These are phyloP conservation scores for Actinia tenebrosa DNA, from an alignment of 64 coral and sea anemone species.

Conservation along the genomic window DNA sequence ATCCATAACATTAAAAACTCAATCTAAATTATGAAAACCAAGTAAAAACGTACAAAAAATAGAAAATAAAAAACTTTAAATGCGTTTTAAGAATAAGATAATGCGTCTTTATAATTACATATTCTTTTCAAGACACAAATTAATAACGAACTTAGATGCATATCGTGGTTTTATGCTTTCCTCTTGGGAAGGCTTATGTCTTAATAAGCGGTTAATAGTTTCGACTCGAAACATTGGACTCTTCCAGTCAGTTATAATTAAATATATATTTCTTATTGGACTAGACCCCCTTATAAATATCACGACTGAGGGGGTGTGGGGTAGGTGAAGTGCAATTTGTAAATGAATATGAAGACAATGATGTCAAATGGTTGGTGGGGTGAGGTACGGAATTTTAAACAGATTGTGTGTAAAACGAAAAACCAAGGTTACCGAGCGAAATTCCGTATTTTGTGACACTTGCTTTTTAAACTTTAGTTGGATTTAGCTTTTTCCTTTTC, in stretches of 20 bases:
- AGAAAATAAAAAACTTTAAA: too few relatives aligned
- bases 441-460: too few relatives aligned
- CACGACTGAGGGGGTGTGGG: not conserved
- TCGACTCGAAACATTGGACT: not conserved
- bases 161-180: not conserved
- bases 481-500: too few relatives aligned
- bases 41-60: too few relatives aligned
- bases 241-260: not conserved
- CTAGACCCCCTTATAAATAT: constrained; percentile 15
- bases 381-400: too few relatives aligned
- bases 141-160: not conserved
- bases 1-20: too few relatives aligned
- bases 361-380: too few relatives aligned
- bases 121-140: not conserved
- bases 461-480: too few relatives aligned
- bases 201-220: not conserved
- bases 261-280: not conserved
- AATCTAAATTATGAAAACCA: too few relatives aligned
- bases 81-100: too few relatives aligned
- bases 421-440: too few relatives aligned
- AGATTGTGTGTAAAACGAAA: too few relatives aligned
- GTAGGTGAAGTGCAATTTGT: not conserved
- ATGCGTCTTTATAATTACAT: not conserved
- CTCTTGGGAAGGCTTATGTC: not conserved
- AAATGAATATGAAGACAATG: not conserved